A percentile compares a stretch with the other conserved stretches of the same genome.
Evolutionary conservation across 2,113 vertebrate genomes (phyloP).

Genomic region (Hippolais icterina): DNA sequence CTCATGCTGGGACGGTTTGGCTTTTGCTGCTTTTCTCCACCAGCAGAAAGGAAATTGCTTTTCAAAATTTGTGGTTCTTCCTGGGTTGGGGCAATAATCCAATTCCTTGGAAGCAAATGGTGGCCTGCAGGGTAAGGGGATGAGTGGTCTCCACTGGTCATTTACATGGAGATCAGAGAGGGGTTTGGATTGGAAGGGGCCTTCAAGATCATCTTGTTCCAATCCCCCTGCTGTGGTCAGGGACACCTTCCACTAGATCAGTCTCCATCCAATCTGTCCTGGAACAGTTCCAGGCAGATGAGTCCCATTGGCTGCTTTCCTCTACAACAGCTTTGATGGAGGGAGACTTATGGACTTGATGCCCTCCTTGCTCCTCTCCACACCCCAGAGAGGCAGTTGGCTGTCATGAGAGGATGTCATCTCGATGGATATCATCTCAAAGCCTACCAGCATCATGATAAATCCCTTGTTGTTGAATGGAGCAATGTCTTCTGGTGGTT

Average conservation of each 20-base stretch:
- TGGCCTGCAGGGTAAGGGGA: background rate
- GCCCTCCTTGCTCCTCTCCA: background rate
- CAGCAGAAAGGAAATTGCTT: background rate
- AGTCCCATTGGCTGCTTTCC: background rate
- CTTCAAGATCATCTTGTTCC: background rate
- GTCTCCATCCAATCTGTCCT: background rate
- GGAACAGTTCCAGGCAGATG: background rate
- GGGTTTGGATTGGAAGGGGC: background rate
- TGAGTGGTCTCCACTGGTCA: background rate
- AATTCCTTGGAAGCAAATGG: background rate
- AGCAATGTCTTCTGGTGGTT: background rate
- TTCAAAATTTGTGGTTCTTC: background rate
- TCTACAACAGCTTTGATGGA: background rate
- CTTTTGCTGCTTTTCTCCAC: background rate
- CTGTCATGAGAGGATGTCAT: background rate
- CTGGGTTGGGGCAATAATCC: background rate
- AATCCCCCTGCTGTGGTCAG: background rate
- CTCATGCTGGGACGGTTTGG: background rate
- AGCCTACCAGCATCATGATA: background rate
- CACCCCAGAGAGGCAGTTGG: background rate
- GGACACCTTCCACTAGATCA: background rate
- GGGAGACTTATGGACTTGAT: fast-evolving
- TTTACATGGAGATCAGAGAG: background rate
- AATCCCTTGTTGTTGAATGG: background rate
- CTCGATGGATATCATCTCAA: fast-evolving